Evolutionary conservation across 2,888 invertebrate species (phyloP).

Genomic region (Sarcophaga variegata): DNA sequence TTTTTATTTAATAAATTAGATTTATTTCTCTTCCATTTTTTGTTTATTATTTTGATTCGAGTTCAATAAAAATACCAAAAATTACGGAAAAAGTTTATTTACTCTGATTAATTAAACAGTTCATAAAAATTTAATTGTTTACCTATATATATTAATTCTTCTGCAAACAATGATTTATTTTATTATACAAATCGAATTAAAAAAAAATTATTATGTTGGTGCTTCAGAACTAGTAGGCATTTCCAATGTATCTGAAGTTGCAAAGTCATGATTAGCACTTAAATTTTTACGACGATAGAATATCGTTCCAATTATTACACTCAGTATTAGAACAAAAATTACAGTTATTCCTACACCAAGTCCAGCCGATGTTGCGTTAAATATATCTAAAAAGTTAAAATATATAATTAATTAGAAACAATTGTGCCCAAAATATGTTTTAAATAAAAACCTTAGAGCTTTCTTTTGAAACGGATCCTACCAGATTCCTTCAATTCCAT

Average conservation of each 20-base stretch:
- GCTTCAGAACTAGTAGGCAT: slow-evolving; percentile 1
- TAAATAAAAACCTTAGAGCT: slow-evolving; percentile 67
- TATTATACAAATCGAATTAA: no score
- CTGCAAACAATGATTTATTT: no score
- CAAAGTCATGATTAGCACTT: slow-evolving; percentile 68
- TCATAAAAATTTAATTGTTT: no score
- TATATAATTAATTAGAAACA: slow-evolving; percentile 10
- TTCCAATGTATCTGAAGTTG: slow-evolving; percentile 59
- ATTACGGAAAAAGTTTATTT: no score
- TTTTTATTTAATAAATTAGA: no score
- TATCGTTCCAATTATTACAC: slow-evolving; percentile 68
- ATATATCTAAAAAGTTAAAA: slow-evolving; percentile 44
- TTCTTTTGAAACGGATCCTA: slow-evolving; percentile 71
- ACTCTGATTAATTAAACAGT: no score
- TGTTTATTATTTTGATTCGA: no score
- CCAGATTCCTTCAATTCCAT: slow-evolving; percentile 69
- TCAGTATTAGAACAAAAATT: slow-evolving; percentile 65
- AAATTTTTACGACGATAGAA: slow-evolving; percentile 69
- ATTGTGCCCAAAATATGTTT: neutral
- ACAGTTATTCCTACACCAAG: slow-evolving; percentile 69
- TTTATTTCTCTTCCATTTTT: no score
- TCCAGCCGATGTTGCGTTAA: slow-evolving; percentile 66
- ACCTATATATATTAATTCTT: no score
- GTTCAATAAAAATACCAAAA: no score
- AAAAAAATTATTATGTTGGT: slow-evolving; percentile 12